A percentile compares a stretch with the other conserved stretches of the same genome.
These are phyloP conservation scores for Psephotus haematonotus DNA, from an alignment of 2,113 vertebrate species.

Conservation along the genomic window DNA sequence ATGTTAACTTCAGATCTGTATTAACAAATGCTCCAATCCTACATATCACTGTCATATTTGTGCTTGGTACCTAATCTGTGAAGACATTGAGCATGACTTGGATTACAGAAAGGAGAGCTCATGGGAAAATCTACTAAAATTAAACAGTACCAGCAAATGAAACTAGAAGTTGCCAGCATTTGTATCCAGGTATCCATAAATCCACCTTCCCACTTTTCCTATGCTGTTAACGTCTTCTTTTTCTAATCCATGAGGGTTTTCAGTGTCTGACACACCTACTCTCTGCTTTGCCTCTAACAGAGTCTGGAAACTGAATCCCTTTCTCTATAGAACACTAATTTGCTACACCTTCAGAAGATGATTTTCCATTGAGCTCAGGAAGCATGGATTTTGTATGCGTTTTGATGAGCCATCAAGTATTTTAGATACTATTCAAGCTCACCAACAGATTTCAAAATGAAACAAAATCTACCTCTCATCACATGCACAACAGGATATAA, in stretches of 20 bases:
- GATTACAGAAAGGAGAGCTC: neutral
- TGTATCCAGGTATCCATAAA: neutral
- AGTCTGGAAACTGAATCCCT: neutral
- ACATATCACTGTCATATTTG: accelerated
- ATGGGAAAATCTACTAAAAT: neutral
- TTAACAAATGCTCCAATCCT: neutral
- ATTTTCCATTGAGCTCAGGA: neutral
- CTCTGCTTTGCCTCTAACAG: neutral
- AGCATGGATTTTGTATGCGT: neutral
- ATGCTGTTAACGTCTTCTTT: neutral
- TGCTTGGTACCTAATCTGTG: accelerated
- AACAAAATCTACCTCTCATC: conserved; percentile 58
- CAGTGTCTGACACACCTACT: neutral
- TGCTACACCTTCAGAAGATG: neutral
- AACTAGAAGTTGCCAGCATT: neutral
- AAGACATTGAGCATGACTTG: accelerated
- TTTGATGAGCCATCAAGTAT: conserved; percentile 52
- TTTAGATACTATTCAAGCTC: conserved; percentile 19
- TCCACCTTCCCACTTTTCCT: neutral
- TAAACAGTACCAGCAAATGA: neutral
- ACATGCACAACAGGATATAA: conserved; percentile 55
- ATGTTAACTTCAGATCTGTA: neutral
- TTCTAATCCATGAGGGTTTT: neutral
- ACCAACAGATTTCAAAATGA: conserved; percentile 48
- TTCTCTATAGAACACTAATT: neutral